These are phyloP conservation scores for Tortricodes alternella DNA, from an alignment of 2,888 invertebrate genomes.

Conservation along the genomic window DNA sequence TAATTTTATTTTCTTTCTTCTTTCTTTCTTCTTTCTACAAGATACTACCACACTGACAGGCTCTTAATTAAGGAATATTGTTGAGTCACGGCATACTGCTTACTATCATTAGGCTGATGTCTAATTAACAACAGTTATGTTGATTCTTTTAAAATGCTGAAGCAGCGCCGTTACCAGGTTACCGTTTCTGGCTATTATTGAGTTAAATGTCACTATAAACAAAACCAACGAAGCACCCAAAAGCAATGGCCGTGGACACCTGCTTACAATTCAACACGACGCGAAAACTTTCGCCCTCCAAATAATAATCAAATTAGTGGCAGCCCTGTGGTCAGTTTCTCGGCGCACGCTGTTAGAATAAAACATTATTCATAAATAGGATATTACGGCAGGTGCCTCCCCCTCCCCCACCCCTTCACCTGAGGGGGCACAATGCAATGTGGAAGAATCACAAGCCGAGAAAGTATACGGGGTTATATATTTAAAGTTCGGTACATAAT, in stretches of 20 bases:
- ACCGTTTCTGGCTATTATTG: not conserved
- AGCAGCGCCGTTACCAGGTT: too few species aligned
- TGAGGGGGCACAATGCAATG: slow-evolving; percentile 34
- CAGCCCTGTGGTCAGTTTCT: slow-evolving; percentile 49
- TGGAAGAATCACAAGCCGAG: slow-evolving; percentile 31
- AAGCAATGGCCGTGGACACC: too few species aligned
- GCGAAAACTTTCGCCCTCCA: slow-evolving; percentile 19
- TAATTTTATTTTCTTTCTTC: too few species aligned
- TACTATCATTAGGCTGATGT: too few species aligned
- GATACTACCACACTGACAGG: too few species aligned
- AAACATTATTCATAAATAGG: slow-evolving; percentile 83
- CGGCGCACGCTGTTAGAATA: slow-evolving; percentile 78
- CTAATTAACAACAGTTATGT: too few species aligned
- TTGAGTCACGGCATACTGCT: too few species aligned
- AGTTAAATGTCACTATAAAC: not conserved
- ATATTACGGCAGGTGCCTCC: slow-evolving; percentile 71
- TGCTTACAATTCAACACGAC: slow-evolving; percentile 8
- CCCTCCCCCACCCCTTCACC: slow-evolving; percentile 37
- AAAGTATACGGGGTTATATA: slow-evolving; percentile 26
- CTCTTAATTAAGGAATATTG: too few species aligned
- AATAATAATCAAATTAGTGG: slow-evolving; percentile 30
- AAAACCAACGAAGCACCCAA: too few species aligned
- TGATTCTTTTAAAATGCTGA: too few species aligned
- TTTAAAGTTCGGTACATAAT: slow-evolving; percentile 27
- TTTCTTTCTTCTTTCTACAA: too few species aligned